Base-by-base conservation (phyloP, 2,113 vertebrate genomes). In the Penelope pileata region DNA sequence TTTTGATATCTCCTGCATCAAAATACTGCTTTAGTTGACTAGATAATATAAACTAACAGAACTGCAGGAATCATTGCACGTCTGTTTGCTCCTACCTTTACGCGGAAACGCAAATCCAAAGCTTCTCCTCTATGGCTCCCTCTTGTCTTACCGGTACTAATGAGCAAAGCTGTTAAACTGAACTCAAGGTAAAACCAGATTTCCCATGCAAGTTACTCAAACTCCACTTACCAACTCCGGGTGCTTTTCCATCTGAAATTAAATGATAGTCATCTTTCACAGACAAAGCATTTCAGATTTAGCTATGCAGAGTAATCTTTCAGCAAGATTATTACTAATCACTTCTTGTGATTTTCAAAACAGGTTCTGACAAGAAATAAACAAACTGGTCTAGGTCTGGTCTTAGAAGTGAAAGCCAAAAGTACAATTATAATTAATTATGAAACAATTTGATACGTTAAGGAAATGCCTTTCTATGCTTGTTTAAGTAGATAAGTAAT, bases 311-410 rank as follows among this genome's bases (percentile, higher is more conserved):
- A 91, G 66, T 89, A 92, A 91, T 72, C 69, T 88, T 90, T 80
- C 70, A 91, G 96, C 54, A 93, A 29, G 24, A 92, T 60, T 91
- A 92, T 85, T 95, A 80, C 56, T 91, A 93, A 85, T 89, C 86
- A 16, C 74, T 92, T 74, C 60, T 92, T 78, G n/a, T 62, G 82
- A 96, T 58, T 91, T 94, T 73, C 59, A 83, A 95, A 95, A 91
- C 8, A 1, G 51, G 80, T 90, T 96, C 94, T 82, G 14, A 86
- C 88, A 88, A 82, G 76, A 94, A 94, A 92, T 36, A 50, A 7
- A 3, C 43, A 43, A 94, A 79, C 36, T 6, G 38, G 21, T 22
- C 13, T 56, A 85, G 63, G 82, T 63, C 45, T 83, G 17, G 9
- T 74, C 38, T 92, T 63, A 54, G 42, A 87, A 76, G 36, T 47